Evolutionary conservation across 2,797 vertebrate species (phyloP), one percentile per base, ranked within the genome.

Genomic region (Phoebastria nigripes): DNA sequence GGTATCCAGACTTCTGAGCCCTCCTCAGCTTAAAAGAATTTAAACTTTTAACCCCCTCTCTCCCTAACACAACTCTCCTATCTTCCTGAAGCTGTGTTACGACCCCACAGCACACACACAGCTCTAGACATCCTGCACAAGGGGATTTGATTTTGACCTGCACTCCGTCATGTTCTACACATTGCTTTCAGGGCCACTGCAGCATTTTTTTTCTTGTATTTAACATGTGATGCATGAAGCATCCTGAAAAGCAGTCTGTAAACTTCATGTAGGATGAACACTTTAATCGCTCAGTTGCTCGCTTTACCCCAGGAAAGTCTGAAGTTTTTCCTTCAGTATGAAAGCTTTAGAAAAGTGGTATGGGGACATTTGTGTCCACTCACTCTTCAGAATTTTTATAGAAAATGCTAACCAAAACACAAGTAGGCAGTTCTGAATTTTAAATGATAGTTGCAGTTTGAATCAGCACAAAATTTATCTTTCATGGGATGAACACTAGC

Each of bases 271-370:
- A 31, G 56, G 46, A 78, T 21, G 44, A 90, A 51, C 28, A 47
- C 11, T 44, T 86, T 16, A 72, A 72, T 17, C 0, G 0, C 11
- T 72, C 1, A 1, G 17, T 72, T 44, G 15, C 28, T 70, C 2
- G 1, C 24, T 67, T 63, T 39, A 85, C 25, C 3, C 5, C 16
- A 46, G 15, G 8, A 35, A 61, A 42, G 8, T 24, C 13, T 52
- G 12, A 76, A 19, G 1, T 0, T 4, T 29, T 70, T 73, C 52
- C 25, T 69, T 67, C n/a, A 61, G 24, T 46, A 35, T 5, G 5
- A 83, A 67, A 56, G 35, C 11, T 86, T 81, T 8, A 56, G 41
- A 63, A 79, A 90, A 86, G 35, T 25, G 0, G 25, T 25, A 51
- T 33, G 8, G 37, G 24, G 11, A 69, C 3, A 54, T 63, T 78